Conservation (phyloP, 2,888 invertebrate species). For the Lepidocyrtoides sp. region DNA sequence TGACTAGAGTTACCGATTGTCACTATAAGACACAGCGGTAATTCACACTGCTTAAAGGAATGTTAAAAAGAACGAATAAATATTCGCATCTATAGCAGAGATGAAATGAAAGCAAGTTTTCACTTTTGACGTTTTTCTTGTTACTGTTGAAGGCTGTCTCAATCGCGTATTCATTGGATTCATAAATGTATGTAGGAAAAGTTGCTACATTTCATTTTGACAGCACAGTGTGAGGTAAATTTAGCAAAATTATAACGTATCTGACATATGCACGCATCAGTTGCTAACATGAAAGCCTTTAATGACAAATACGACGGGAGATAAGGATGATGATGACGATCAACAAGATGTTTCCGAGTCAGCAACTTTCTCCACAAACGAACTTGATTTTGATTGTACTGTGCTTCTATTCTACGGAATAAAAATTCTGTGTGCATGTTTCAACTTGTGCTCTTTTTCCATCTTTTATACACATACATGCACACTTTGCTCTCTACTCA, state of each 20-base stretch:
- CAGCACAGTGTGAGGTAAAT: background rate
- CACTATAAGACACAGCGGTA: no score
- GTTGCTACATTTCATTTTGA: background rate
- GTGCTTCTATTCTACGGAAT: background rate
- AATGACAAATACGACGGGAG: conserved; percentile 15
- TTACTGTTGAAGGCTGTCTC: background rate
- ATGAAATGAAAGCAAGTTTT: background rate
- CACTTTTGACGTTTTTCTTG: background rate
- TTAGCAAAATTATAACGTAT: conserved; percentile 28
- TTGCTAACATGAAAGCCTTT: conserved; percentile 54
- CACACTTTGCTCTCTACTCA: conserved; percentile 2
- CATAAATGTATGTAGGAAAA: background rate
- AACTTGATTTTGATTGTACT: conserved; percentile 13
- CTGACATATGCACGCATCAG: conserved; percentile 51
- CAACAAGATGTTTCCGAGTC: conserved; percentile 22
- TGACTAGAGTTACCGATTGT: no score
- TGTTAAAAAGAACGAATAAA: no score
- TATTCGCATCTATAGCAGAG: no score
- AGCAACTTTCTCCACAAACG: conserved; percentile 46
- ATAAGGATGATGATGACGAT: background rate
- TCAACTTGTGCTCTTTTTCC: background rate
- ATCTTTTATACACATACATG: background rate
- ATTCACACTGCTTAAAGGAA: no score
- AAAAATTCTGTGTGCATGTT: background rate
- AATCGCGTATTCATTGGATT: background rate